These are phyloP conservation scores for Stercorarius parasiticus DNA, from an alignment of 2,113 vertebrate species.

Conservation along the genomic window DNA sequence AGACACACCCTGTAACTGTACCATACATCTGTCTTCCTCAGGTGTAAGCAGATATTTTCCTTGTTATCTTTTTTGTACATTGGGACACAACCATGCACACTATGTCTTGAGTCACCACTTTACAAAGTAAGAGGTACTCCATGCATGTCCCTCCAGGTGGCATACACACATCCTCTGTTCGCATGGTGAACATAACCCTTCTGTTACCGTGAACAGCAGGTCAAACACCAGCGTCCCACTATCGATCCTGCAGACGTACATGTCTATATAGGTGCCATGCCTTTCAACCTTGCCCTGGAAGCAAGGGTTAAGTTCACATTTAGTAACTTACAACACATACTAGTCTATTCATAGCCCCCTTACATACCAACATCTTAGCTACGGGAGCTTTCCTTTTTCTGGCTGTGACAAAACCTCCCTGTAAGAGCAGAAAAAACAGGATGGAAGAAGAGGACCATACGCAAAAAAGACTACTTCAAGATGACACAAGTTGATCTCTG, in stretches of 20 bases:
- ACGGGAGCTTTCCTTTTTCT: neutral
- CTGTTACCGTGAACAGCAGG: neutral
- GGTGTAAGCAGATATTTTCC: neutral
- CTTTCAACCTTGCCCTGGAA: neutral
- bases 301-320: neutral
- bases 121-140: neutral
- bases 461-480: neutral
- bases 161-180: neutral
- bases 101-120: fast-evolving
- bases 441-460: neutral
- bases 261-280: neutral
- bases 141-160: fast-evolving
- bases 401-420: neutral
- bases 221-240: neutral
- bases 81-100: fast-evolving
- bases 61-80: neutral
- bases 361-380: neutral
- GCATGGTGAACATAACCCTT: neutral
- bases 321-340: neutral
- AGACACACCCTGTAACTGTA: neutral
- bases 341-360: neutral
- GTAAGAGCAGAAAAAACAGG: neutral
- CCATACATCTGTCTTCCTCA: neutral
- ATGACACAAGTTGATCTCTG: neutral
- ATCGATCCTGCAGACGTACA: neutral